Evolutionary conservation across 2,888 invertebrate species (phyloP), one percentile per base, ranked within the genome.

Genomic region (Athalia circularis): DNA sequence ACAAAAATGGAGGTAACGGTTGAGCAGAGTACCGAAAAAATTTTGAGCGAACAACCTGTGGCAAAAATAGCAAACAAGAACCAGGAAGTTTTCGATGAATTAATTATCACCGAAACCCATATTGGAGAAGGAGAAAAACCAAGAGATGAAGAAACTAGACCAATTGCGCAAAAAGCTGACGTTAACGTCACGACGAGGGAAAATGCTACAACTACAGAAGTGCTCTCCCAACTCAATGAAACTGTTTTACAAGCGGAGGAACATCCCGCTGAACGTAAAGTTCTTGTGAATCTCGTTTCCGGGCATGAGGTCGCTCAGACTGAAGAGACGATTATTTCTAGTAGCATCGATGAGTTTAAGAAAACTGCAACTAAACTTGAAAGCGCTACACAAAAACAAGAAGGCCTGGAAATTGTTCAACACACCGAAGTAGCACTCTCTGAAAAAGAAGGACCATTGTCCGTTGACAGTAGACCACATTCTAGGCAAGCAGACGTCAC

Each of bases 371-470:
- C 87, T 50, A 82, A 81, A 45, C 79, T 82, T 13, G 88, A 87
- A 77, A 83, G 74, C 13, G 91, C 90, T 3, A 85, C 78, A 45
- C 82, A 84, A 47, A 80, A 89, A 77, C 92, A 92, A 82, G 91
- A 90, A 80, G 87, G 91, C 3, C 85, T 91, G 5, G 90, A 91
- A 82, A 88, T 92, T 80, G 86, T 92, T 0, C 87, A 90, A 78
- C 90, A 92, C 85, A 88, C 88, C 9, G 91, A 92, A 86, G 88
- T 91, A 57, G 90, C 89, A 0, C 79, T 88, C 43, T 92, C 91
- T 15, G 93, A 94, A 85, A 92, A 91, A 81, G 93, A 94, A 89
- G 90, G 92, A 4, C 86, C 89, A 64, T 89, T 92, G 77, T 81
- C 83, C n/a, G 85, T 85, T 59, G 90, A 91, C 77, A 81, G 91